phyloP scores from a whole-genome alignment of 2,888 invertebrate genomes.

The Nebria brevicollis region DNA sequence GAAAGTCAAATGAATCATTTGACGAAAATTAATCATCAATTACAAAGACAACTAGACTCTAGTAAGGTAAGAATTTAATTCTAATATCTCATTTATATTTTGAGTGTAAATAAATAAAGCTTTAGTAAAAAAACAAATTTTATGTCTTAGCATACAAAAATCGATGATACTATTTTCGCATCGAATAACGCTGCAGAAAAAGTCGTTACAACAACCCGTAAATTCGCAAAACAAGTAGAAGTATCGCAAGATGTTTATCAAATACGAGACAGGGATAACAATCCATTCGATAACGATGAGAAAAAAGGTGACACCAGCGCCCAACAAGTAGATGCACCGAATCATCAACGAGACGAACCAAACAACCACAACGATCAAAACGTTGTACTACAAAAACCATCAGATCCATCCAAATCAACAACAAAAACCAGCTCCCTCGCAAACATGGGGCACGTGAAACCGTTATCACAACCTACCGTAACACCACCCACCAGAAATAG shows the following conservation, averaged over 20 bases:
- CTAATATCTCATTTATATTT: neutral
- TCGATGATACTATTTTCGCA: neutral
- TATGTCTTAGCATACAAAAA: neutral
- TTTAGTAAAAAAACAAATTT: no score
- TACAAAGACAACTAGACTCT: slow-evolving; percentile 54
- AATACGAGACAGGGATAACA: slow-evolving; percentile 45
- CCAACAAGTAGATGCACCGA: slow-evolving; percentile 44
- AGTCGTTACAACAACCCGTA: slow-evolving; percentile 29
- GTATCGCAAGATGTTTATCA: slow-evolving; percentile 44
- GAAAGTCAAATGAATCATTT: slow-evolving; percentile 56
- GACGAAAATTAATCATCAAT: slow-evolving; percentile 55
- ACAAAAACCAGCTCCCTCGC: slow-evolving; percentile 38
- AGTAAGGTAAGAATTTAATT: slow-evolving; percentile 24
- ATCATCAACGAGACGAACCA: slow-evolving; percentile 10
- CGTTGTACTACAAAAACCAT: slow-evolving; percentile 36
- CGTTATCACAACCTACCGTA: slow-evolving; percentile 56
- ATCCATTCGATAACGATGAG: slow-evolving; percentile 44
- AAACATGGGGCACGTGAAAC: slow-evolving; percentile 51
- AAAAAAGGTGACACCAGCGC: slow-evolving; percentile 39
- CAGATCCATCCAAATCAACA: slow-evolving; percentile 40
- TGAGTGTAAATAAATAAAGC: no score
- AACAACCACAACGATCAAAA: slow-evolving; percentile 24
- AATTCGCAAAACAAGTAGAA: slow-evolving; percentile 48
- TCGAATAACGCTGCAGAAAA: slow-evolving; percentile 15
- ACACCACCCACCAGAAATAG: slow-evolving; percentile 56